These are phyloP conservation scores for Bursaphelenchus okinawaensis DNA, from an alignment of 2,888 invertebrate genomes.

Conservation along the genomic window DNA sequence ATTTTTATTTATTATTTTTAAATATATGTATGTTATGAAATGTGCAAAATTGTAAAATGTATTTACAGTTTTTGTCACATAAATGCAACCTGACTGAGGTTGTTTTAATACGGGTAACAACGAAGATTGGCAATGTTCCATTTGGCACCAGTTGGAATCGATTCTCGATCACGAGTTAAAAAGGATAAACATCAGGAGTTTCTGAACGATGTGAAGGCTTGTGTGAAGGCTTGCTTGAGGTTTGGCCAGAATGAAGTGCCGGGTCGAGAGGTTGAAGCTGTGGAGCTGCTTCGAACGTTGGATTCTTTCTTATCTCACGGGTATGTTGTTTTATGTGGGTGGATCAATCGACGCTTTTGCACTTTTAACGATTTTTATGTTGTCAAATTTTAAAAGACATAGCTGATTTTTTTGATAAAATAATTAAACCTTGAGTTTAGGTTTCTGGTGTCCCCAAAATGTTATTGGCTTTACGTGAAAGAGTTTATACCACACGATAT, in stretches of 20 bases:
- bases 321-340: slow-evolving; percentile 17
- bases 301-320: slow-evolving; percentile 44
- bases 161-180: slow-evolving; percentile 4
- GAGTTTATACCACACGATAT: slow-evolving; percentile 43
- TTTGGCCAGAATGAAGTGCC: background rate
- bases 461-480: slow-evolving; percentile 44
- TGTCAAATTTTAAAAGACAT: too few relatives aligned
- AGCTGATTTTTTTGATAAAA: too few relatives aligned
- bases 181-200: slow-evolving; percentile 10
- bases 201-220: slow-evolving; percentile 9
- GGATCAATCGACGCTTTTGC: too few relatives aligned
- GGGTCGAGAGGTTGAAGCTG: slow-evolving; percentile 18
- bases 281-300: slow-evolving; percentile 34
- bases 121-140: slow-evolving; percentile 10
- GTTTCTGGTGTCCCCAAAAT: slow-evolving; percentile 30
- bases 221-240: background rate
- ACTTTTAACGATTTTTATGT: too few relatives aligned
- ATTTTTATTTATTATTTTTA: too few relatives aligned
- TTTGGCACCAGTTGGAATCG: slow-evolving; percentile 18
- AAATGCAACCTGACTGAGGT: too few relatives aligned
- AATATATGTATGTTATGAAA: too few relatives aligned
- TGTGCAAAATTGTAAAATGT: too few relatives aligned
- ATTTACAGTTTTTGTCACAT: too few relatives aligned
- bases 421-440: slow-evolving; percentile 23
- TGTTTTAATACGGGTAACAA: too few relatives aligned